A percentile compares a stretch with the other conserved stretches of the same genome.
Conservation (phyloP, 2,888 invertebrate species). For the Atethmia centrago region DNA sequence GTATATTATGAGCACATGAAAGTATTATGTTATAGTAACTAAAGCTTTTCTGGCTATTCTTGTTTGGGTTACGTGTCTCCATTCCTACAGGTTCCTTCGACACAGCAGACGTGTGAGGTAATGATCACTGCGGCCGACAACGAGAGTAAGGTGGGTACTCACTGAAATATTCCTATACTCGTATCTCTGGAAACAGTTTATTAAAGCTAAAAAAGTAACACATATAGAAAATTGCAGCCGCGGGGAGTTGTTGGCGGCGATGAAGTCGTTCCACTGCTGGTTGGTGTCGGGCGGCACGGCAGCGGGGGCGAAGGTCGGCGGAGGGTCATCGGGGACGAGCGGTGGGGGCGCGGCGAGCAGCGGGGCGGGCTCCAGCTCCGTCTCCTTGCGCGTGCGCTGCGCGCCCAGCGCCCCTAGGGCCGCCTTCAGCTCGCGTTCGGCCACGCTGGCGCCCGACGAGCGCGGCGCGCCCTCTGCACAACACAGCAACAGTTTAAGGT, state of each 20-base stretch:
- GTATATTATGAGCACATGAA: too few relatives aligned
- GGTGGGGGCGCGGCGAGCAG: slow-evolving; percentile 18
- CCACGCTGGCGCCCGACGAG: slow-evolving; percentile 68
- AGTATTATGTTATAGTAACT: neutral
- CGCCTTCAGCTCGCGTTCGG: slow-evolving; percentile 81
- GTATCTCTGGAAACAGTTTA: slow-evolving; percentile 66
- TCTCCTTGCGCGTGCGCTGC: slow-evolving; percentile 74
- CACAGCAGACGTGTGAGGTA: neutral
- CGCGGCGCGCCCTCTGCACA: slow-evolving; percentile 44
- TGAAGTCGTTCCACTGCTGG: slow-evolving; percentile 78
- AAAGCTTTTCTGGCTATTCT: neutral
- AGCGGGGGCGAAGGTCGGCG: slow-evolving; percentile 69
- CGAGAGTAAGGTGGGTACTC: neutral
- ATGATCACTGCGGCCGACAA: neutral
- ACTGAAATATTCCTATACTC: slow-evolving; percentile 62
- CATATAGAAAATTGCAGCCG: slow-evolving; percentile 64
- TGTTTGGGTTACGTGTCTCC: neutral
- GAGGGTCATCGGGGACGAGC: slow-evolving; percentile 23
- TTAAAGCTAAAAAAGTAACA: slow-evolving; percentile 76
- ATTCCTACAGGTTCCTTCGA: neutral
- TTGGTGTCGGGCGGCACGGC: slow-evolving; percentile 71
- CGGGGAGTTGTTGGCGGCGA: slow-evolving; percentile 68
- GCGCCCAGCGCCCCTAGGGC: slow-evolving; percentile 71
- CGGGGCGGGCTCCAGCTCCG: slow-evolving; percentile 26
- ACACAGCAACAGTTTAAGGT: slow-evolving; percentile 10